phyloP scores from a whole-genome alignment of 2,797 vertebrate species.

The Ciconia nigra region DNA sequence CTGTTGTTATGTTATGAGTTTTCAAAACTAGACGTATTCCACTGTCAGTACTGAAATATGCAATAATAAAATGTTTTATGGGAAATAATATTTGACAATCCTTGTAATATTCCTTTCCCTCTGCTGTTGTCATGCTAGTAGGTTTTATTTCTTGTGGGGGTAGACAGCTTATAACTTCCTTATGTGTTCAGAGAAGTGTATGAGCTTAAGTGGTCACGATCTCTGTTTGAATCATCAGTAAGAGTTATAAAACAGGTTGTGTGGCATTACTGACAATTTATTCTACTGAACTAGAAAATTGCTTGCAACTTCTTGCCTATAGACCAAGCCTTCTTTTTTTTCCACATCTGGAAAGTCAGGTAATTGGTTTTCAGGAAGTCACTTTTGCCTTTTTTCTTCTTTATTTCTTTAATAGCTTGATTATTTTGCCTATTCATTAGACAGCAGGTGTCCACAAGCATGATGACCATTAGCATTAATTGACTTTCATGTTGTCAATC shows the following conservation, averaged over 20 bases:
- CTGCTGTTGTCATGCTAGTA: neutral
- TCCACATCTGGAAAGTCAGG: neutral
- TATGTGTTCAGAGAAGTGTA: neutral
- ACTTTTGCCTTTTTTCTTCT: neutral
- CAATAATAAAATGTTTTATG: neutral
- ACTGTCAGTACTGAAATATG: neutral
- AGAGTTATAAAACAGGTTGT: neutral
- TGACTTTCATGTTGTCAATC: neutral
- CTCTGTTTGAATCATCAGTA: neutral
- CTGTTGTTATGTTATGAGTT: neutral
- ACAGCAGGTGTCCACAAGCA: neutral
- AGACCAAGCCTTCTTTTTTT: neutral
- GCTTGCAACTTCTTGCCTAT: neutral
- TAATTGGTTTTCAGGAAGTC: neutral
- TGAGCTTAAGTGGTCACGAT: neutral
- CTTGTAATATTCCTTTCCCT: neutral
- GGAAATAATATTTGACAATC: neutral
- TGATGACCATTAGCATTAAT: neutral
- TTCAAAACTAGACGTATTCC: neutral
- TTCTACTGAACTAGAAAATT: neutral
- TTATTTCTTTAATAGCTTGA: neutral
- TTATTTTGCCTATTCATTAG: neutral
- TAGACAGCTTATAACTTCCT: neutral
- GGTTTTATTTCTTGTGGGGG: neutral
- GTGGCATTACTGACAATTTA: neutral